Evolutionary conservation across 2,797 vertebrate species (phyloP).

Genomic region (Aeoliscus strigatus): DNA sequence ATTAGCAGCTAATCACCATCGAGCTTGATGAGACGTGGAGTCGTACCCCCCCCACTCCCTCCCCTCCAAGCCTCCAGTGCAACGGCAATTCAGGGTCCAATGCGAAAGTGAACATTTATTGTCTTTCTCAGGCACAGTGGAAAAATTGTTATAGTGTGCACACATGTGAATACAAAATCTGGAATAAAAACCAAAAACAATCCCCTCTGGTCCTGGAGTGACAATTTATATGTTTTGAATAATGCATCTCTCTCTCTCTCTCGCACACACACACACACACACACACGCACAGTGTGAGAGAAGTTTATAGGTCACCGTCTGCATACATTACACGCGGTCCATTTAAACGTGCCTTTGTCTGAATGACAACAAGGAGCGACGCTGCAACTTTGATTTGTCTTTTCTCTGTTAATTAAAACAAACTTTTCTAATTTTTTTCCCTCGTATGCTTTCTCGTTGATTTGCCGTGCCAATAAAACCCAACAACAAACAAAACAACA

Average conservation of each 20-base stretch:
- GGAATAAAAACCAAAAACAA: slow-evolving; percentile 36
- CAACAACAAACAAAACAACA: slow-evolving; percentile 11
- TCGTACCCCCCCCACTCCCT: no score
- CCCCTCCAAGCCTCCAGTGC: no score
- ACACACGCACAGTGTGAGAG: slow-evolving; percentile 7
- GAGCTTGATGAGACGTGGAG: no score
- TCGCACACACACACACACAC: no score
- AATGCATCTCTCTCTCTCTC: no score
- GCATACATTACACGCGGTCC: slow-evolving; percentile 17
- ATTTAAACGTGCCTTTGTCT: slow-evolving; percentile 13
- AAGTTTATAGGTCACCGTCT: slow-evolving; percentile 18
- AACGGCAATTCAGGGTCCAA: no score
- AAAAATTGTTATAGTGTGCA: no score
- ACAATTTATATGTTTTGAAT: slow-evolving; percentile 53
- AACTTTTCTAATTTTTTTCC: slow-evolving; percentile 12
- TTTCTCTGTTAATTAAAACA: no score
- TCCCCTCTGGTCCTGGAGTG: slow-evolving; percentile 18
- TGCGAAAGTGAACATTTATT: no score
- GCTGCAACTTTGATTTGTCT: slow-evolving; percentile 3
- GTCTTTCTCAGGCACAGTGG: no score
- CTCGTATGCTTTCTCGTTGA: slow-evolving; percentile 10
- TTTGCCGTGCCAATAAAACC: slow-evolving; percentile 23
- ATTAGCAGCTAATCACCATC: no score
- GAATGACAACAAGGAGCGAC: slow-evolving; percentile 9
- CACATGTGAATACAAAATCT: slow-evolving; percentile 21